A percentile compares a stretch with the other conserved stretches of the same genome.
Conservation (phyloP, 2,113 vertebrate genomes). For the Prunella fulvescens region DNA sequence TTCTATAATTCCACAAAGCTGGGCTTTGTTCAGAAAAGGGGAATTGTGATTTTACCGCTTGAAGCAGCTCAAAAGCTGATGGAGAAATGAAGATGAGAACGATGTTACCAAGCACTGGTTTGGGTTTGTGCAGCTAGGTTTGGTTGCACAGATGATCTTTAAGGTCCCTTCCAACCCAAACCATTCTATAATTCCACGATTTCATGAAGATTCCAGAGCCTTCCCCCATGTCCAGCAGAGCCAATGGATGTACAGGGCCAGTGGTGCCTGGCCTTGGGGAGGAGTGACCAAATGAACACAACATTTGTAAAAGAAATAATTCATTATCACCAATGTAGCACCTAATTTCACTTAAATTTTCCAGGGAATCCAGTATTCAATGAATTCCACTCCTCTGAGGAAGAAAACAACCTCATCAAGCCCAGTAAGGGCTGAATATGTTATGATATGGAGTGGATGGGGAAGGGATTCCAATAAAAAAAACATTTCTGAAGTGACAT, state of each 20-base stretch:
- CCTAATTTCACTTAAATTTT: background rate
- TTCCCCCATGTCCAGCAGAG: background rate
- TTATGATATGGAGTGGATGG: background rate
- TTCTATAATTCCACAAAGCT: background rate
- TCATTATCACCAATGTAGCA: background rate
- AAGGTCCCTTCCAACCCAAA: background rate
- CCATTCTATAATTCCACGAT: rapidly evolving
- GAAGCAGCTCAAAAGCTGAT: background rate
- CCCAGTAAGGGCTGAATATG: background rate
- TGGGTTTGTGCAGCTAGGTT: background rate
- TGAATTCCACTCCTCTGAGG: background rate
- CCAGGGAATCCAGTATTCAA: background rate
- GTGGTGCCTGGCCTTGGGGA: background rate
- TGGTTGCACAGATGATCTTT: background rate
- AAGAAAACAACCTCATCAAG: background rate
- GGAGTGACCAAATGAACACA: background rate
- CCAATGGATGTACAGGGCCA: rapidly evolving
- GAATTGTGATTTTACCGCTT: background rate
- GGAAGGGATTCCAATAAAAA: background rate
- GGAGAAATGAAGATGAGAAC: background rate
- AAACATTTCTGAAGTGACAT: background rate
- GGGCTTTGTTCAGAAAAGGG: background rate
- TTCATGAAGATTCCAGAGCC: background rate
- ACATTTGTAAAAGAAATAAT: background rate
- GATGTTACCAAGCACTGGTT: background rate